A percentile compares a stretch with the other conserved stretches of the same genome.
These are phyloP conservation scores for Glaucomys volans DNA, from an alignment of 2,113 vertebrate species.

Conservation along the genomic window DNA sequence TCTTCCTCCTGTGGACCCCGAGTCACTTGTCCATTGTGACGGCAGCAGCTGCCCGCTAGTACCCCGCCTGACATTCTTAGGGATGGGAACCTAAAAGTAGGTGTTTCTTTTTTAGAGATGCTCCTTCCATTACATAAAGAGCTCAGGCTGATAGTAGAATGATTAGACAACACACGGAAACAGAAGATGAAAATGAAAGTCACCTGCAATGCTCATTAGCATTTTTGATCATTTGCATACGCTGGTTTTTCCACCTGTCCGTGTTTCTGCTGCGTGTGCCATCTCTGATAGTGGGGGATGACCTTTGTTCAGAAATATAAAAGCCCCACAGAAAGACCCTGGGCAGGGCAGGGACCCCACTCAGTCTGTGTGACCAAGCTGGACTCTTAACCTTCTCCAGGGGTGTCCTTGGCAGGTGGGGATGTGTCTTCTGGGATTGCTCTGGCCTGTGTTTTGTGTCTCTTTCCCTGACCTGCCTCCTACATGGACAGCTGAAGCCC, in stretches of 20 bases:
- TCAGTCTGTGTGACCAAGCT: not conserved
- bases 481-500: not conserved
- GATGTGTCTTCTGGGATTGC: not conserved
- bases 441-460: not conserved
- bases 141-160: not conserved
- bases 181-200: not conserved
- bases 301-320: not conserved
- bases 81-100: not conserved
- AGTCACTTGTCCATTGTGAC: not conserved
- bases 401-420: accelerated
- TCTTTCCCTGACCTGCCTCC: not conserved
- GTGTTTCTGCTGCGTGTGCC: accelerated
- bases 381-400: not conserved
- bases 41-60: not conserved
- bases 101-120: not conserved
- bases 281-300: not conserved
- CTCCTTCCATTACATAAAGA: not conserved
- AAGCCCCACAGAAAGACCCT: not conserved
- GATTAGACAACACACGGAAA: not conserved
- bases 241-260: accelerated
- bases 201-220: not conserved
- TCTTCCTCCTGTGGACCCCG: not conserved
- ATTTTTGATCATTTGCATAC: accelerated
- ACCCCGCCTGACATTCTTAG: not conserved
- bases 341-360: not conserved